Base-by-base conservation (phyloP, 2,797 vertebrate genomes). In the Allobates femoralis region DNA sequence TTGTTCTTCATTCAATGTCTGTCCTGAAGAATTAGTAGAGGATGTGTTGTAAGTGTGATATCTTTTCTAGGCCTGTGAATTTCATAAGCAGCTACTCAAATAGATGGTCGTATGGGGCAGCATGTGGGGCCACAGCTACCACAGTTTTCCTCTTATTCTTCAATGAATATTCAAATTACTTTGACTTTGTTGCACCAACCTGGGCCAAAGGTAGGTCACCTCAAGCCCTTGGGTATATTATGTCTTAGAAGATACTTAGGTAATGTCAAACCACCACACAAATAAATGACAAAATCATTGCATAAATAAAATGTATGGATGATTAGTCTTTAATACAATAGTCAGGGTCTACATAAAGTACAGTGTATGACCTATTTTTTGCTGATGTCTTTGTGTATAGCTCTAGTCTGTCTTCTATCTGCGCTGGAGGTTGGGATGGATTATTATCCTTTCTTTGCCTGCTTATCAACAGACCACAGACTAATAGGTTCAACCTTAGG, bases 371-470 rank as follows among this genome's bases (percentile, higher is more conserved):
- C 18, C 23, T 21, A 16, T 28, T 37, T 18, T 84, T 16, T 53
- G 37, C 3, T 37, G 10, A 37, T 81, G 21, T 58, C 8, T 71
- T 56, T 84, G 12, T 66, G 26, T 28, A 21, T 76, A 89, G 89
- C 76, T 69, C 46, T 88, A 12, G 51, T 89, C 28, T 82, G 87
- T 26, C 79, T 89, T 28, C 83, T 90, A 0, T 78, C 32, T 23
- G 73, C 89, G n/a, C 6, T 90, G 30, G 89, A 90, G 58, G 79
- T 88, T 66, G 87, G 78, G 23, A 6, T 89, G 79, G 85, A 88
- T 30, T 88, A 87, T 79, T 89, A 89, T 76, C 89, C 89, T 41
- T 87, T 89, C 75, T 88, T 90, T 77, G 86, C 81, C 66, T 88
- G 89, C 66, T 84, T 90, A 78, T 85, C 87, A 41, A 78, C 79